A percentile compares a stretch with the other conserved stretches of the same genome.
These are phyloP conservation scores for Mechanitis messenoides DNA, from an alignment of 2,888 invertebrate genomes.

Conservation along the genomic window DNA sequence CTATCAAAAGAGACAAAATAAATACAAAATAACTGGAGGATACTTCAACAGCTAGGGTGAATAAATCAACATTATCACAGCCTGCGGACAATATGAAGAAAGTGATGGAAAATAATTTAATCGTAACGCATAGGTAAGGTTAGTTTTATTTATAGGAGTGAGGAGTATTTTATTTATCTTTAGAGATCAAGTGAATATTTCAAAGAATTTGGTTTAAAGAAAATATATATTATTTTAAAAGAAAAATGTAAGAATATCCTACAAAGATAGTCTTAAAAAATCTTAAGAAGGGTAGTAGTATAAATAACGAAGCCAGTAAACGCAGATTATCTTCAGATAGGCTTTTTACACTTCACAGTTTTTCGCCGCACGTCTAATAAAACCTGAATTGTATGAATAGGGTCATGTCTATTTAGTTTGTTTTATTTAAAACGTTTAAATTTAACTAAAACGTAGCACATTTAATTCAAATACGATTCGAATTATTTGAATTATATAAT, in stretches of 20 bases:
- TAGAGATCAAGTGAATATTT: too few species aligned
- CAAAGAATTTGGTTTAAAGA: too few species aligned
- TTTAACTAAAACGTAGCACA: too few species aligned
- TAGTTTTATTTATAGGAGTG: not conserved
- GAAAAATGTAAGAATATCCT: too few species aligned
- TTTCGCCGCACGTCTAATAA: slow-evolving; percentile 36
- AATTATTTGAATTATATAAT: not conserved
- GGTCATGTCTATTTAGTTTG: slow-evolving; percentile 12
- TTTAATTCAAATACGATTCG: not conserved
- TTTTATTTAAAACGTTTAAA: not conserved
- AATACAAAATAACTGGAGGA: slow-evolving; percentile 9
- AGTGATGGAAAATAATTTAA: slow-evolving; percentile 26
- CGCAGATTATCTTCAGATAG: slow-evolving; percentile 21
- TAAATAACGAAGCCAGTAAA: too few species aligned
- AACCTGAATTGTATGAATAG: slow-evolving; percentile 27
- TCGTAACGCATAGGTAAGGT: slow-evolving; percentile 10
- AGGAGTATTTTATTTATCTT: too few species aligned
- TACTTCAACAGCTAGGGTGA: slow-evolving; percentile 33
- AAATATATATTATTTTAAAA: too few species aligned
- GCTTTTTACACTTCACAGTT: slow-evolving; percentile 26
- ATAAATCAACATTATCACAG: slow-evolving; percentile 42
- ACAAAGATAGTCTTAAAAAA: too few species aligned
- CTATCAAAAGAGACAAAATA: slow-evolving; percentile 7
- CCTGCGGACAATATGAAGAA: slow-evolving; percentile 28
- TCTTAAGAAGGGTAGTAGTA: too few species aligned